Percentiles rank a stretch among this genome's conserved stretches.
These are phyloP conservation scores for Drosophila sp. DNA, from an alignment of 1,140 invertebrate genomes.

Conservation along the genomic window DNA sequence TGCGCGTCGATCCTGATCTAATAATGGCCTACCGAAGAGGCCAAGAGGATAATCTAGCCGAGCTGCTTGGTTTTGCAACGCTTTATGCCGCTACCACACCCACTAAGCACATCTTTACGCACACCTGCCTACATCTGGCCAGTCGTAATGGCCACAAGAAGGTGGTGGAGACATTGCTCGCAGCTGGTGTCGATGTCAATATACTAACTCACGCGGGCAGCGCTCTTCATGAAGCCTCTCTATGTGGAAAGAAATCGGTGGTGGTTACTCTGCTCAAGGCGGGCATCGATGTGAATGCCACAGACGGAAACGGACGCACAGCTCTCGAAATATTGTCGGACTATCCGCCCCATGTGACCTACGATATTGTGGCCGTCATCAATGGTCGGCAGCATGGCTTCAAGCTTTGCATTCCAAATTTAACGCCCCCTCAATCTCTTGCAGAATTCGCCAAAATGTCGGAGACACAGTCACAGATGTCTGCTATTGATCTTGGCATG, in stretches of 20 bases:
- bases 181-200: constrained; percentile 96
- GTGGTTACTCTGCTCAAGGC: constrained; percentile 92
- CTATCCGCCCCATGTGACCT: constrained; percentile 93
- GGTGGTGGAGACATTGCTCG: constrained; percentile 92
- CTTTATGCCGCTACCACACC: constrained; percentile 48
- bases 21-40: constrained; percentile 86
- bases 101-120: constrained; percentile 86
- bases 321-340: constrained; percentile 94
- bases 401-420: background rate
- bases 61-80: constrained; percentile 42
- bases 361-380: constrained; percentile 92
- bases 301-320: constrained; percentile 91
- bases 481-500: constrained; percentile 27
- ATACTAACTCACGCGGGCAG: constrained; percentile 93
- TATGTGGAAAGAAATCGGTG: constrained; percentile 96
- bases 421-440: constrained; percentile 37
- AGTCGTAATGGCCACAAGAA: constrained; percentile 94
- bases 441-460: constrained; percentile 54
- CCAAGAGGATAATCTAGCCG: constrained; percentile 24
- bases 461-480: constrained; percentile 35
- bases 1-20: constrained; percentile 90
- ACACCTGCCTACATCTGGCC: constrained; percentile 96
- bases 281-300: constrained; percentile 91
- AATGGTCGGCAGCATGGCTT: constrained; percentile 84
- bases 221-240: constrained; percentile 96